Base-by-base conservation (phyloP, 2,888 invertebrate genomes). In the Philopedon plagiatum region DNA sequence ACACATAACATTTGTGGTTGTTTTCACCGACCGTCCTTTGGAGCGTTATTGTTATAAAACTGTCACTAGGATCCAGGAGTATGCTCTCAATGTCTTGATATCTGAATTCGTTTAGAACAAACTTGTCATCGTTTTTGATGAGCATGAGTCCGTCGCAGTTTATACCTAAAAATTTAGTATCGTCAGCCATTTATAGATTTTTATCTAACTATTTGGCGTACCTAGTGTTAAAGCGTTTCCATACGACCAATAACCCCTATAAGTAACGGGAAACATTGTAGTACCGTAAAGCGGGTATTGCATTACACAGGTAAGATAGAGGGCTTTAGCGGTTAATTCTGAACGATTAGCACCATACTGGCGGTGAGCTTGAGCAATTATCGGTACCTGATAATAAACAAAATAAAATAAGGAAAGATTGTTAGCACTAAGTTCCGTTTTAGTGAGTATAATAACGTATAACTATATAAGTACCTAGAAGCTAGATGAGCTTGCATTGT, bases 231-330 rank as follows among this genome's bases (percentile, higher is more conserved):
- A 87, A 76, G 86, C 87, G 78, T 88, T 89, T 57, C 94, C 96
- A 82, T 96, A 97, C 4, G 94, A 94, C 95, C 97, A 97, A 82
- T 96, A 96, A 11, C 97, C 97, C 77, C 96, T 92, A 84, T 97
- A 98, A 0, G 94, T 94, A 72, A 97, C 97, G 9, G 93, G 93
- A 73, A 82, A 86, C 86, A 86, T 85, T 5, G 86, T 86, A 7
- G 84, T 85, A 3, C 86, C 87, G 88, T 88, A 37, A 0, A 98
- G 88, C 0, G 97, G 97, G 85, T 97, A 98, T 85, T 98, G 97
- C 95, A 97, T 97, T 4, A 98, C 97, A 82, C 97, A 97, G 0
- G 96, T 95, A 74, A 98, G 87, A 85, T 98, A 98, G 76, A 97
- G 87, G 19, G 97, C 96, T 86, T 97, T 97, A 15, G 97, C 95